Conservation (phyloP, 2,797 vertebrate genomes). For the Bufotes viridis region DNA sequence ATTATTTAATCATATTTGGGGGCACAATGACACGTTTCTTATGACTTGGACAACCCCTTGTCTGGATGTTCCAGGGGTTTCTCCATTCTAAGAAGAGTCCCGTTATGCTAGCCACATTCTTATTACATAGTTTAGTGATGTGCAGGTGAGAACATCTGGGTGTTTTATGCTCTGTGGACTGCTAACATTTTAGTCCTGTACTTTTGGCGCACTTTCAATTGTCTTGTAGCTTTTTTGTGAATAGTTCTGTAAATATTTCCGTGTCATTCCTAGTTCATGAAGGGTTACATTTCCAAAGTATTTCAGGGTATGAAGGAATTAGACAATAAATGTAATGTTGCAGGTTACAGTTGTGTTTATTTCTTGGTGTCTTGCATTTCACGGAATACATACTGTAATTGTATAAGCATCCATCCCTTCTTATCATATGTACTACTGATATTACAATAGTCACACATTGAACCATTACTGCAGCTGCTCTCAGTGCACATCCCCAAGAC, state of each 20-base stretch:
- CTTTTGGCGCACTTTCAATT: slow-evolving; percentile 38
- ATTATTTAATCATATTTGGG: no score
- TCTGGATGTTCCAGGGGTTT: background rate
- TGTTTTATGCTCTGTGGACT: background rate
- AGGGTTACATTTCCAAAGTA: slow-evolving; percentile 38
- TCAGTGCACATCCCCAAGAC: no score
- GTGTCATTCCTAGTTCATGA: slow-evolving; percentile 34
- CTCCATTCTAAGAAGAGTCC: background rate
- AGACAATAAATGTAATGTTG: slow-evolving; percentile 47
- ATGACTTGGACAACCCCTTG: no score
- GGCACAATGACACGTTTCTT: no score
- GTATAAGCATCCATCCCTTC: background rate
- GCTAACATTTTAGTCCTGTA: slow-evolving; percentile 21
- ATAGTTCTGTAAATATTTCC: slow-evolving; percentile 54
- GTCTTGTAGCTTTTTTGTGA: slow-evolving; percentile 52
- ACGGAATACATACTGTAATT: background rate
- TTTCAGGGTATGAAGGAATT: slow-evolving; percentile 42
- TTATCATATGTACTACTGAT: background rate
- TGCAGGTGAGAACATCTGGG: background rate
- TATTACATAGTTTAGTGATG: background rate
- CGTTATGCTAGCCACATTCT: background rate
- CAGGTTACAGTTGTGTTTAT: background rate
- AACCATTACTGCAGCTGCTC: no score
- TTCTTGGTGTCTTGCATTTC: background rate
- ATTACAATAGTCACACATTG: no score